A percentile compares a stretch with the other conserved stretches of the same genome.
phyloP scores from a whole-genome alignment of 2,113 vertebrate species.

The Urocolius indicus region DNA sequence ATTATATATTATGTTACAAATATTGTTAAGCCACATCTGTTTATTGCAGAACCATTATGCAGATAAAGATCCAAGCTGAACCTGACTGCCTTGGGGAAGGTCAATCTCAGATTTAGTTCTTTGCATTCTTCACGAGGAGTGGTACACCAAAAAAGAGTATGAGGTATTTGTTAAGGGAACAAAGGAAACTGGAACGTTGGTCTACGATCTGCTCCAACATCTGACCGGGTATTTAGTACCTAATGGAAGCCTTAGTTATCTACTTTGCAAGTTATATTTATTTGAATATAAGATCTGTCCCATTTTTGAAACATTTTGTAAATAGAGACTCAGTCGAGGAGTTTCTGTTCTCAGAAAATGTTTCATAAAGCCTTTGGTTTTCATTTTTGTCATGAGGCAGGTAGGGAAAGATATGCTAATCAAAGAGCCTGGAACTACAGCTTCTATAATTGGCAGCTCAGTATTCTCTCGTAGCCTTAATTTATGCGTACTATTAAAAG shows the following conservation, averaged over 20 bases:
- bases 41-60: conserved; percentile 42
- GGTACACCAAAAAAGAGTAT: neutral
- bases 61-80: conserved; percentile 25
- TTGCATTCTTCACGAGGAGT: neutral
- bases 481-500: conserved; percentile 35
- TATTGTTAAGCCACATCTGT: conserved; percentile 13
- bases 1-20: conserved; percentile 7
- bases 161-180: neutral
- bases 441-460: conserved; percentile 43
- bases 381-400: conserved; percentile 7
- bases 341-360: neutral
- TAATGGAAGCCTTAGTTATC: neutral
- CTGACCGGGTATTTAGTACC: neutral
- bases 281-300: neutral
- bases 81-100: conserved; percentile 31
- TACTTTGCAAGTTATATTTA: neutral
- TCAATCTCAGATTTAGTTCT: neutral
- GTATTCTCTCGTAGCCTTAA: conserved; percentile 29
- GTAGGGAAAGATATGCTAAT: conserved; percentile 46
- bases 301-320: neutral
- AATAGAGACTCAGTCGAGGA: neutral
- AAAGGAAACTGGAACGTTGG: neutral
- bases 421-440: conserved; percentile 1
- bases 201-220: neutral
- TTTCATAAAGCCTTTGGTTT: conserved; percentile 1